Conservation (phyloP, 2,797 vertebrate species). For the Silurus lanzhouensis region DNA sequence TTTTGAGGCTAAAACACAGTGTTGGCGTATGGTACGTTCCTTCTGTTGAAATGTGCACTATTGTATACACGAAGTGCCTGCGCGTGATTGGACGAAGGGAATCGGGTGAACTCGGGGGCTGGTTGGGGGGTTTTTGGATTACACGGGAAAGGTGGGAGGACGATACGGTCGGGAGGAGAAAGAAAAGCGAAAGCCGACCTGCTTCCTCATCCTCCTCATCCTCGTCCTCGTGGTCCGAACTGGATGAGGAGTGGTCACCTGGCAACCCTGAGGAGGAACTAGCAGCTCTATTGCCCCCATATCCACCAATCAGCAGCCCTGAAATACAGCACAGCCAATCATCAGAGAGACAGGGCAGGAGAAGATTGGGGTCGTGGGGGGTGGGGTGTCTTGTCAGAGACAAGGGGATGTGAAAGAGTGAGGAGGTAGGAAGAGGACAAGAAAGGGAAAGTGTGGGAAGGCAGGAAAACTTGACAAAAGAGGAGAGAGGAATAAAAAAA, state of each 20-base stretch:
- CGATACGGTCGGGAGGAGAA: constrained; percentile 61
- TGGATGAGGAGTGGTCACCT: constrained; percentile 90
- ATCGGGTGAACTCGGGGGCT: not conserved
- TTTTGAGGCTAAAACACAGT: not conserved
- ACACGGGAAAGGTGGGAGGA: constrained; percentile 5
- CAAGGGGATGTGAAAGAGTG: not conserved
- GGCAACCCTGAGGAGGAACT: constrained; percentile 80
- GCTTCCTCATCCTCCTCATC: constrained; percentile 98
- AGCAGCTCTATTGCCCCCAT: constrained; percentile 93
- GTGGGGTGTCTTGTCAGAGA: constrained; percentile 64
- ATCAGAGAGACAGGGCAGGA: constrained; percentile 66
- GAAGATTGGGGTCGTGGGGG: constrained; percentile 15
- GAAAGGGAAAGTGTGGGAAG: not conserved
- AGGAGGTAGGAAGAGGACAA: not conserved
- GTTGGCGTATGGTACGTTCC: too few relatives aligned
- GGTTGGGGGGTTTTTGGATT: not conserved
- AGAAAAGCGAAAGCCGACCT: constrained; percentile 96
- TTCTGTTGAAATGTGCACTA: not conserved
- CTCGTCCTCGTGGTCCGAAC: constrained; percentile 96
- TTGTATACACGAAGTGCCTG: not conserved
- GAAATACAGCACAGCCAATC: constrained; percentile 69
- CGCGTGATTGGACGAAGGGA: not conserved
- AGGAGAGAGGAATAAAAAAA: not conserved
- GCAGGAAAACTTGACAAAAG: too few relatives aligned
- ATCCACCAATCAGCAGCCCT: constrained; percentile 95